Percentiles rank a stretch among this genome's conserved stretches.
phyloP scores from a whole-genome alignment of 2,797 vertebrate species.

The Anguilla pacifica region DNA sequence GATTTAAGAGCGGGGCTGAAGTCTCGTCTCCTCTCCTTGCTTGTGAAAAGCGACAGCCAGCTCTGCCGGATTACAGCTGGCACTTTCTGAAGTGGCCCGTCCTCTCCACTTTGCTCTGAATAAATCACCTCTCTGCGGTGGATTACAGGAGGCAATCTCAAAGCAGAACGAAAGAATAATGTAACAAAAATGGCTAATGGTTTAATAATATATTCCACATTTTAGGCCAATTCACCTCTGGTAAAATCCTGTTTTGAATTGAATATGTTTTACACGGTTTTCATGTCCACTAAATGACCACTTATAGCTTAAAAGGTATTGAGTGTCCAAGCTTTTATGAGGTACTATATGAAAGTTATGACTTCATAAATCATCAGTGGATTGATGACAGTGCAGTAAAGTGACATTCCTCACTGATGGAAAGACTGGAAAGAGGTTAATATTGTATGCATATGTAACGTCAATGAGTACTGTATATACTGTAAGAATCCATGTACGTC shows the following conservation, averaged over 20 bases:
- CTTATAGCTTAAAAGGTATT: neutral
- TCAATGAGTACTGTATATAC: neutral
- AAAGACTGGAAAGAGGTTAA: neutral
- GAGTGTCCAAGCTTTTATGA: neutral
- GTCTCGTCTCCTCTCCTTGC: slow-evolving; percentile 36
- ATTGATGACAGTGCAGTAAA: neutral
- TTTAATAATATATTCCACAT: slow-evolving; percentile 28
- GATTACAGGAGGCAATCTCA: slow-evolving; percentile 45
- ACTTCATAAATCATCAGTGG: slow-evolving; percentile 7
- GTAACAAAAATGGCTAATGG: slow-evolving; percentile 54
- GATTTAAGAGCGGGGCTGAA: slow-evolving; percentile 40
- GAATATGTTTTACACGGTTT: neutral
- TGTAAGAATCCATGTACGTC: neutral
- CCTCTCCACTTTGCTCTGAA: slow-evolving; percentile 36
- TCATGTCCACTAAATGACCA: neutral
- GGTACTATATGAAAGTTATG: neutral
- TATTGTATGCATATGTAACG: neutral
- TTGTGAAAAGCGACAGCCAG: neutral
- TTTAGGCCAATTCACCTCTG: neutral
- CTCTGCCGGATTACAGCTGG: neutral
- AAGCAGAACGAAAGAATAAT: slow-evolving; percentile 43
- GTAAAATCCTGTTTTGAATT: neutral
- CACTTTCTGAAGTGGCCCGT: neutral
- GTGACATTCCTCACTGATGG: neutral
- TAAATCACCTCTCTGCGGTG: slow-evolving; percentile 42